Conservation (phyloP, 2,113 vertebrate genomes). For the Epinephelus cyanopodus region DNA sequence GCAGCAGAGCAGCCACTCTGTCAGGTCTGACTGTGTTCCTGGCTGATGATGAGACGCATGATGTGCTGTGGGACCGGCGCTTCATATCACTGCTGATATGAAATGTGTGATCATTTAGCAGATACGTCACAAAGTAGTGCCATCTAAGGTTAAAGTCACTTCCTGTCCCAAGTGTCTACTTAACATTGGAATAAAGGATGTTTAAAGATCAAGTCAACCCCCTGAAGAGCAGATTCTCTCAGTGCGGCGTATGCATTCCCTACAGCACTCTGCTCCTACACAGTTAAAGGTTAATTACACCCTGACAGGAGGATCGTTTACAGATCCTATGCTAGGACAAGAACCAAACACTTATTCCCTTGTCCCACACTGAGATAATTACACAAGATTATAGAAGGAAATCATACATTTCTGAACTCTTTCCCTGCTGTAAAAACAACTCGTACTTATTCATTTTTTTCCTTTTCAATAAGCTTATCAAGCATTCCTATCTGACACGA, state of each 20-base stretch:
- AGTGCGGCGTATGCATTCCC: conserved; percentile 4
- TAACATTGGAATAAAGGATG: background rate
- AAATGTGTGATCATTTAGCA: background rate
- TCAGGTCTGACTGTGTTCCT: background rate
- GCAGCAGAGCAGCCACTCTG: background rate
- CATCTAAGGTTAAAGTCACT: background rate
- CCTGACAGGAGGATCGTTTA: conserved; percentile 20
- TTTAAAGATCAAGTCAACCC: background rate
- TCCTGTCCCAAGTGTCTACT: conserved; percentile 2
- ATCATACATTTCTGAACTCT: background rate
- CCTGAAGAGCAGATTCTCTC: background rate
- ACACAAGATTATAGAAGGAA: background rate
- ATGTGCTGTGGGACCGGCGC: background rate
- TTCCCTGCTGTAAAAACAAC: conserved; percentile 19
- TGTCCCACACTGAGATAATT: conserved; percentile 23
- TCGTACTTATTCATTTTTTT: background rate
- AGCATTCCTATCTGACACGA: background rate
- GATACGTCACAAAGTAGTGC: background rate
- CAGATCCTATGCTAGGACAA: conserved; percentile 15
- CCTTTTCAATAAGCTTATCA: background rate
- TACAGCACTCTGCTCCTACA: background rate
- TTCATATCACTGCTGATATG: background rate
- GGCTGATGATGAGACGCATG: background rate
- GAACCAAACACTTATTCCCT: conserved; percentile 15
- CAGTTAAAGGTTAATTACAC: conserved; percentile 47